Evolutionary conservation across 1,140 invertebrate species (phyloP).

Genomic region (Drosophila nigrodunni): DNA sequence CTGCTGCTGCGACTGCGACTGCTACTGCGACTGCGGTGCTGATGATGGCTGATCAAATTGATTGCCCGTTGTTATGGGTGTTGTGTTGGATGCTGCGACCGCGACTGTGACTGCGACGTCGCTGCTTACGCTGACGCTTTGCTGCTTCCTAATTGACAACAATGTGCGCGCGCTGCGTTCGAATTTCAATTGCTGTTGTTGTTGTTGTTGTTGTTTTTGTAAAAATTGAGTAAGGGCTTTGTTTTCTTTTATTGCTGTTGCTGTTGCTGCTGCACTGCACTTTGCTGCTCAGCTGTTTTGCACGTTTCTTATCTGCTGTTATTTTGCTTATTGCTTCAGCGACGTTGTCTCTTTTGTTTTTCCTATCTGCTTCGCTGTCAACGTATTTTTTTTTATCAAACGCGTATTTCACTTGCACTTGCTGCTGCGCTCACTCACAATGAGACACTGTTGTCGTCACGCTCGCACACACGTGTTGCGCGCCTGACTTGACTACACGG

Average conservation of each 20-base stretch:
- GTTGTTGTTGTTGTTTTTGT: constrained; percentile 34
- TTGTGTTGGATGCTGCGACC: constrained; percentile 45
- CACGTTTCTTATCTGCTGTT: constrained; percentile 65
- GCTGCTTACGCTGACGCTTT: constrained; percentile 29
- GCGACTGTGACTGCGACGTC: constrained; percentile 42
- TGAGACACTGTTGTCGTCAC: constrained; percentile 27
- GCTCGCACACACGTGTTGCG: constrained; percentile 49
- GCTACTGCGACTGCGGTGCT: constrained; percentile 39
- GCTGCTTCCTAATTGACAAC: constrained; percentile 55
- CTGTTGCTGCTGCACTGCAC: constrained; percentile 12
- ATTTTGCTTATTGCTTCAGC: constrained; percentile 26
- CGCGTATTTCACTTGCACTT: constrained; percentile 34
- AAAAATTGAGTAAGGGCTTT: constrained; percentile 20
- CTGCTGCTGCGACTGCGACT: constrained; percentile 45
- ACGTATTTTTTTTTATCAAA: constrained; percentile 34
- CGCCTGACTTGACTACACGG: constrained; percentile 30
- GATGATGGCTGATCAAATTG: constrained; percentile 52
- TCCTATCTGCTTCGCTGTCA: constrained; percentile 31
- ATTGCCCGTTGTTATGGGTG: constrained; percentile 23
- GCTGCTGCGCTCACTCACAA: constrained; percentile 5
- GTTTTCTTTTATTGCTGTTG: constrained; percentile 12
- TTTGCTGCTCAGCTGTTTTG: constrained; percentile 64
- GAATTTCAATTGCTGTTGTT: constrained; percentile 22
- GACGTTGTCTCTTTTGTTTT: constrained; percentile 22
- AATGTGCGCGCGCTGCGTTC: constrained; percentile 38